These are phyloP conservation scores for Lordiphosa stackelbergi DNA, from an alignment of 1,140 invertebrate species.

Conservation along the genomic window DNA sequence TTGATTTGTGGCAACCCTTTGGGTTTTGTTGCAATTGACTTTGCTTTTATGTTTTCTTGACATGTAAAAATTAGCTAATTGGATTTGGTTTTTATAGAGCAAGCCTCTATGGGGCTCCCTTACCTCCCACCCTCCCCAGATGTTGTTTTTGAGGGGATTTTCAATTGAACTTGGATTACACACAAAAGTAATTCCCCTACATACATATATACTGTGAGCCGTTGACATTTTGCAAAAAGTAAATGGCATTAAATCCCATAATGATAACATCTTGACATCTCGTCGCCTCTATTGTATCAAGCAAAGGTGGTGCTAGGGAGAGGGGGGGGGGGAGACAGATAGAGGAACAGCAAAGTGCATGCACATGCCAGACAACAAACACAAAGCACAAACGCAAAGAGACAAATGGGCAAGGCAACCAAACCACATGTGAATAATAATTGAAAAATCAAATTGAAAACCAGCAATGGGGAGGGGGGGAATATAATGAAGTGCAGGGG, in stretches of 20 bases:
- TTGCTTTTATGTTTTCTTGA: constrained; percentile 39
- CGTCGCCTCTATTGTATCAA: constrained; percentile 13
- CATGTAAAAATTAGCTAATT: constrained; percentile 52
- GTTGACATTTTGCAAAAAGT: constrained; percentile 34
- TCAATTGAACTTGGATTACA: constrained; percentile 61
- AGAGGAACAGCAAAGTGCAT: constrained; percentile 34
- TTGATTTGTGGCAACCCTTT: constrained; percentile 59
- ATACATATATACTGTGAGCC: background rate
- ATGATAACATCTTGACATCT: constrained; percentile 64
- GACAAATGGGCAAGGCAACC: constrained; percentile 27
- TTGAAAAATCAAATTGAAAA: constrained; percentile 41
- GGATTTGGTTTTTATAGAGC: constrained; percentile 32
- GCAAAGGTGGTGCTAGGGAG: constrained; percentile 27
- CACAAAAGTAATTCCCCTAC: constrained; percentile 11
- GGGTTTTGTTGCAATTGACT: constrained; percentile 58
- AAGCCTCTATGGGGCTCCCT: constrained; percentile 4
- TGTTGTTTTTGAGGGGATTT: constrained; percentile 44
- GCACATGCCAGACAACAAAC: constrained; percentile 13
- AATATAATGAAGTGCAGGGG: constrained; percentile 8
- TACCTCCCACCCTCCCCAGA: constrained; percentile 3
- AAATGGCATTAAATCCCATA: constrained; percentile 21
- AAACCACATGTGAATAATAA: constrained; percentile 48
- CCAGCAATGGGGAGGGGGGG: constrained; percentile 8
- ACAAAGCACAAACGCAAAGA: constrained; percentile 16
- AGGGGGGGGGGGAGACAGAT: background rate